Base-by-base conservation (phyloP, 2,888 invertebrate genomes). In the Sepiola atlantica region DNA sequence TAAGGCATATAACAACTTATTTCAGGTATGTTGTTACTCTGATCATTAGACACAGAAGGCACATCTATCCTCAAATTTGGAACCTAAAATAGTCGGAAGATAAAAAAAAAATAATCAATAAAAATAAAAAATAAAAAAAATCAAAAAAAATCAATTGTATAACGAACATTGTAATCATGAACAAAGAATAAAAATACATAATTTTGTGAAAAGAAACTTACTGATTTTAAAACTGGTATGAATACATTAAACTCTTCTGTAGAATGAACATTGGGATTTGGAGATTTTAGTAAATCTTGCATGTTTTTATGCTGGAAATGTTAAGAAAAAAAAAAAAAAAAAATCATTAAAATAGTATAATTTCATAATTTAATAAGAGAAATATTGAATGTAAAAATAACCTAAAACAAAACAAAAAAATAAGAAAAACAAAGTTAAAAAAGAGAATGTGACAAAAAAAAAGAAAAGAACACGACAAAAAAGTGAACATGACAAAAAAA, bases 231-330 rank as follows among this genome's bases (percentile, higher is more conserved):
- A 61, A 32, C 18, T 35, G 93, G 35, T 35, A 57, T 18, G 32
- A 77, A 77, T 16, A 55, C 16, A 35, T n/a, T 55, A 55, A 92
- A 92, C 16, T 55, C n/a, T 45, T 92, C 92, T 55, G 54, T n/a
- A 24, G 54, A 92, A 92, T 55, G n/a, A 55, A 24, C 28, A 91
- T 61, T 55, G 57, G 90, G 35, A 35, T 94, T 54, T 90, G 94
- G 93, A 45, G 90, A 92, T 54, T 95, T 94, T 61, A 96, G 92
- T 20, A 95, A 94, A 55, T 94, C 95, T 57, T 95, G 94, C 55
- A 95, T 91, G 61, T 95, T 95, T 93, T 96, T 95, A 93, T 94
- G 94, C 96, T 96, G 95, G 24, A 94, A 95, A 55, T 77, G 21
- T 55, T n/a, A 93, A 28, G 55, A 94, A 90, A 94, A 45, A 0